Conservation (phyloP, 2,797 vertebrate genomes). For the Falco berigora region DNA sequence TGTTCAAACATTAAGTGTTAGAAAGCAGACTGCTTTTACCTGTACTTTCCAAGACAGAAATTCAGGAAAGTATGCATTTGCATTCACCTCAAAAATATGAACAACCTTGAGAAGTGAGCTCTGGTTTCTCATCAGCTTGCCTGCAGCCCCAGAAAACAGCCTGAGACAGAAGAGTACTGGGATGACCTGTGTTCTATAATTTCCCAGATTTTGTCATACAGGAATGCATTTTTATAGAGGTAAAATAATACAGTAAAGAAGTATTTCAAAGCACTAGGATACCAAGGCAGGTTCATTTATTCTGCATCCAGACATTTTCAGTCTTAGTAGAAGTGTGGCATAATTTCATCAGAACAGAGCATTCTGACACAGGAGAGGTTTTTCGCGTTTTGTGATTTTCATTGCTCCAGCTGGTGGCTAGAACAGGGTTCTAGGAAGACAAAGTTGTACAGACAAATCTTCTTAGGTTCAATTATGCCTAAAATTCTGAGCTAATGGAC, state of each 20-base stretch:
- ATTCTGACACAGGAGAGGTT: neutral
- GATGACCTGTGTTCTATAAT: neutral
- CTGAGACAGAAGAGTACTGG: neutral
- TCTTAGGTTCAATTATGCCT: neutral
- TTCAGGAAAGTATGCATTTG: neutral
- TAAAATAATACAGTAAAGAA: neutral
- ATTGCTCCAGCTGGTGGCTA: neutral
- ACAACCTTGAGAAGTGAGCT: neutral
- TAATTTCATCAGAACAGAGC: neutral
- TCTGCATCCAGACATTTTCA: neutral
- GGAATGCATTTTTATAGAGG: neutral
- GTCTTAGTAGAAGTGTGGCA: neutral
- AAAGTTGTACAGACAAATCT: neutral
- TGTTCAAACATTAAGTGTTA: neutral
- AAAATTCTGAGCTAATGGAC: neutral
- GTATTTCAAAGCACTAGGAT: neutral
- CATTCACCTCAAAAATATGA: neutral
- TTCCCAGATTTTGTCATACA: neutral
- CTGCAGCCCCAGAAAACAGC: neutral
- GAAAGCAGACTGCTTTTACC: neutral
- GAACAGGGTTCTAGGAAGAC: neutral
- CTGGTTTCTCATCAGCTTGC: neutral
- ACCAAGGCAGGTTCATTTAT: neutral
- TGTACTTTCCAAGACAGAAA: neutral
- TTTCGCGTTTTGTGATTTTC: accelerated